Conservation (phyloP, 1,140 invertebrate species). For the Drosophila ercepeae region DNA sequence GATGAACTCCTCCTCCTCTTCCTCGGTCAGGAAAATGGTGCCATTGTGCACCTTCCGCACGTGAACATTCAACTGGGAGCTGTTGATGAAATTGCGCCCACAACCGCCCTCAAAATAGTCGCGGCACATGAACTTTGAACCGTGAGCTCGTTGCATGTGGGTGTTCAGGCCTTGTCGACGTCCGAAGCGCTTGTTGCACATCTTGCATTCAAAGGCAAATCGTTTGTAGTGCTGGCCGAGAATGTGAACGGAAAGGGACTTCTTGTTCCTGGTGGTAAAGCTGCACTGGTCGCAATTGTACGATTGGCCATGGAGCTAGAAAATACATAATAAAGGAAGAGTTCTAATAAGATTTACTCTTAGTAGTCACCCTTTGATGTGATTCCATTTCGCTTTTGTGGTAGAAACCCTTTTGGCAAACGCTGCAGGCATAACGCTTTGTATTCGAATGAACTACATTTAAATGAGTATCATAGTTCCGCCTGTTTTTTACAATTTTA, state of each 20-base stretch:
- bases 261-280: slow-evolving; percentile 67
- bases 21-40: slow-evolving; percentile 25
- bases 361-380: slow-evolving; percentile 54
- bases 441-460: slow-evolving; percentile 69
- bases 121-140: slow-evolving; percentile 33
- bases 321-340: background rate
- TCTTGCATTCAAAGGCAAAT: slow-evolving; percentile 59
- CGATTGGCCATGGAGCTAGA: slow-evolving; percentile 45
- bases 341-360: too few relatives aligned
- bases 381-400: slow-evolving; percentile 73
- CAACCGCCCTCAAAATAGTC: slow-evolving; percentile 51
- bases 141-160: slow-evolving; percentile 66
- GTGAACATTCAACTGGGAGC: slow-evolving; percentile 42
- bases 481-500: slow-evolving; percentile 70
- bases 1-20: slow-evolving; percentile 23
- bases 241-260: slow-evolving; percentile 69
- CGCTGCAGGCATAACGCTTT: slow-evolving; percentile 67
- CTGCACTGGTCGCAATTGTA: slow-evolving; percentile 64
- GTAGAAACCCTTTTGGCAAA: slow-evolving; percentile 76
- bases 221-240: slow-evolving; percentile 62
- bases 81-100: slow-evolving; percentile 39
- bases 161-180: slow-evolving; percentile 60
- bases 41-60: slow-evolving; percentile 54
- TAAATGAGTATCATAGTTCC: slow-evolving; percentile 67
- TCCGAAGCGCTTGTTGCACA: slow-evolving; percentile 61